A percentile compares a stretch with the other conserved stretches of the same genome.
Evolutionary conservation across 2,113 vertebrate species (phyloP).

Genomic region (Pangasianodon gigas): DNA sequence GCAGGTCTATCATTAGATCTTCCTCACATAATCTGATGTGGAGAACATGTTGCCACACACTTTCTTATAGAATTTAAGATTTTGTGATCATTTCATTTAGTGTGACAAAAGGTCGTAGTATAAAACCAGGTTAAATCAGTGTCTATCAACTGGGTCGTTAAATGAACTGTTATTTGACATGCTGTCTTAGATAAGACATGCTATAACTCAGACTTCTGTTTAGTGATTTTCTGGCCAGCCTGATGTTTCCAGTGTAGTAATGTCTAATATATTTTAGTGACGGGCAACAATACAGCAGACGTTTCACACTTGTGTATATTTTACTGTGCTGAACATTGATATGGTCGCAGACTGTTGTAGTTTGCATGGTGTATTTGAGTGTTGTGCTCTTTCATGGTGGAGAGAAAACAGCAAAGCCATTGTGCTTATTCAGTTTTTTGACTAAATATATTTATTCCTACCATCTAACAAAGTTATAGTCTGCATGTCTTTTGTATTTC

Average conservation of each 20-base stretch:
- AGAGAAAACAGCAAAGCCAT: background rate
- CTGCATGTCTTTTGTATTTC: background rate
- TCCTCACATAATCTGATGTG: background rate
- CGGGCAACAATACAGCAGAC: background rate
- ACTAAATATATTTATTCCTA: background rate
- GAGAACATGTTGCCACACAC: background rate
- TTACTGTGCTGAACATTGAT: background rate
- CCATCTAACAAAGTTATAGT: background rate
- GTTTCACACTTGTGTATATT: background rate
- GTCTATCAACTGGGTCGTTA: background rate
- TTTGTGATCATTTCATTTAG: background rate
- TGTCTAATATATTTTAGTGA: background rate
- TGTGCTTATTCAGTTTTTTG: background rate
- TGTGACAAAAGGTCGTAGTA: background rate
- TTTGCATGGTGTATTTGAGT: background rate
- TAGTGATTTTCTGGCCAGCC: background rate
- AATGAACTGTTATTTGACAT: background rate
- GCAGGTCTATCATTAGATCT: background rate
- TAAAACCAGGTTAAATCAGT: background rate
- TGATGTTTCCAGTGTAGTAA: background rate
- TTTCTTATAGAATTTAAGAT: background rate
- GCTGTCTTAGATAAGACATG: background rate
- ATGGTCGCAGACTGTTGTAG: background rate
- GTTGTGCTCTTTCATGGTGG: background rate
- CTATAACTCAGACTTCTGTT: background rate